These are phyloP conservation scores for Amphipyra berbera DNA, from an alignment of 2,888 invertebrate species.

Conservation along the genomic window DNA sequence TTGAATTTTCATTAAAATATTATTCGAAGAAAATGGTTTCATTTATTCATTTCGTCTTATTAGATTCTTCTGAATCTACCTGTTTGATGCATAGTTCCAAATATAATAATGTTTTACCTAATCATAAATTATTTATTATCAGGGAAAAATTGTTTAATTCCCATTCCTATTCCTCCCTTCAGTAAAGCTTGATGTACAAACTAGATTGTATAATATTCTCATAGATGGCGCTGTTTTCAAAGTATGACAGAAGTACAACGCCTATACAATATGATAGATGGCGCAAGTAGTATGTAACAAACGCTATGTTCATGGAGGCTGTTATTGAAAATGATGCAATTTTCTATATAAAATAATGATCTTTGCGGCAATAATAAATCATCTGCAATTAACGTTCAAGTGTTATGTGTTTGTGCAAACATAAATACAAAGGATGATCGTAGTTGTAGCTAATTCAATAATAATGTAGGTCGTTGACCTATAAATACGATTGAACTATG, in stretches of 20 bases:
- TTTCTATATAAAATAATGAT: conserved; percentile 33
- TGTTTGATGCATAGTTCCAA: neutral
- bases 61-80: neutral
- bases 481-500: neutral
- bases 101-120: too few relatives aligned
- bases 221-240: conserved; percentile 51
- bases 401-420: conserved; percentile 16
- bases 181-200: too few relatives aligned
- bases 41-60: conserved; percentile 38
- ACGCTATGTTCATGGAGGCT: conserved; percentile 25
- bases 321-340: conserved; percentile 48
- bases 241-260: neutral
- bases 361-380: conserved; percentile 27
- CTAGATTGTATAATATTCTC: too few relatives aligned
- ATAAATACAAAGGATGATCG: conserved; percentile 14
- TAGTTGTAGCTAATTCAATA: neutral
- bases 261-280: conserved; percentile 27
- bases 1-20: conserved; percentile 89
- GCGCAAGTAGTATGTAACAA: conserved; percentile 18
- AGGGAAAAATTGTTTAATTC: too few relatives aligned
- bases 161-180: too few relatives aligned
- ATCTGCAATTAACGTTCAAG: conserved; percentile 7
- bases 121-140: too few relatives aligned
- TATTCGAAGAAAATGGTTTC: conserved; percentile 65
- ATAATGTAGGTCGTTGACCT: conserved; percentile 27